These are phyloP conservation scores for Philaenus spumarius DNA, from an alignment of 1,140 invertebrate genomes.

Conservation along the genomic window DNA sequence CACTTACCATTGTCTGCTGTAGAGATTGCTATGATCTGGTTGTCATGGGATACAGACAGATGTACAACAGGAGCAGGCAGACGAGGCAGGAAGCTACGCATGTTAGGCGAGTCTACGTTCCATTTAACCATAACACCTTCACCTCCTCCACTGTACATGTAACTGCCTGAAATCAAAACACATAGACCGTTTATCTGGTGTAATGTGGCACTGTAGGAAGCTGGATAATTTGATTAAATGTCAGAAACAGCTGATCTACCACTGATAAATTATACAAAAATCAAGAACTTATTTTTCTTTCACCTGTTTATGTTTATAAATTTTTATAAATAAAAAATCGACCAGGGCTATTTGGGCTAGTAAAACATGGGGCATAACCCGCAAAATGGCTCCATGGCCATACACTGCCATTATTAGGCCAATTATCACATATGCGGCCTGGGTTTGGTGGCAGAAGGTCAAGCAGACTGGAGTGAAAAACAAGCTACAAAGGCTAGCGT, in stretches of 20 bases:
- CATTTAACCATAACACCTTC: conserved; percentile 79
- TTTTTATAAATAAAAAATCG: background rate
- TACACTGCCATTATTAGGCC: too few species aligned
- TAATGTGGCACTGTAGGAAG: background rate
- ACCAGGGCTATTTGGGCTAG: too few species aligned
- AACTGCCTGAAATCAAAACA: conserved; percentile 44
- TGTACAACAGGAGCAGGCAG: conserved; percentile 61
- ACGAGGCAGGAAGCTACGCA: conserved; percentile 62
- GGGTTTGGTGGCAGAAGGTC: too few species aligned
- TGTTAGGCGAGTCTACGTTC: conserved; percentile 47
- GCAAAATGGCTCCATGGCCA: too few species aligned
- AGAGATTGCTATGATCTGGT: conserved; percentile 55
- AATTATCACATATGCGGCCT: too few species aligned
- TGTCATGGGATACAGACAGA: conserved; percentile 57
- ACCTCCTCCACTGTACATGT: conserved; percentile 66
- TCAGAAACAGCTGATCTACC: background rate
- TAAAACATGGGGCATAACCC: too few species aligned
- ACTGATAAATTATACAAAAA: background rate
- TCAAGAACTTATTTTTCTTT: background rate
- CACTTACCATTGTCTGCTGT: conserved; percentile 64
- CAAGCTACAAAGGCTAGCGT: too few species aligned
- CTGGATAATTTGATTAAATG: background rate
- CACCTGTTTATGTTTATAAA: background rate
- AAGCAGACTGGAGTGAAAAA: too few species aligned
- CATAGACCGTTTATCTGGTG: background rate